Conservation (phyloP, 2,113 vertebrate genomes). For the Carassius gibelio region DNA sequence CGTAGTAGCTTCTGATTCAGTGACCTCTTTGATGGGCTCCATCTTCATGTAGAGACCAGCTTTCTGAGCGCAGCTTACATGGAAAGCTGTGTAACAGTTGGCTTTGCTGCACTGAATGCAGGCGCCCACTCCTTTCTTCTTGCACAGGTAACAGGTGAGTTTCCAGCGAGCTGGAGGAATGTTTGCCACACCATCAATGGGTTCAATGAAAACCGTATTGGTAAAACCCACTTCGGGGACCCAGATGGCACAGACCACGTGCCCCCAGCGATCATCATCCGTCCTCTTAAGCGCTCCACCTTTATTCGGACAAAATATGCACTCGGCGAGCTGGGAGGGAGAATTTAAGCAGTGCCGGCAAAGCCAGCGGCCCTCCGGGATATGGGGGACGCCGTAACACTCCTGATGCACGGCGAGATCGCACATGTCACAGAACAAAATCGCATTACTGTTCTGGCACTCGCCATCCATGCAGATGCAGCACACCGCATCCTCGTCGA, state of each 20-base stretch:
- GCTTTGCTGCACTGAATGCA: constrained; percentile 98
- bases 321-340: constrained; percentile 84
- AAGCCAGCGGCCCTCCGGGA: constrained; percentile 97
- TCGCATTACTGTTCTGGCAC: constrained; percentile 97
- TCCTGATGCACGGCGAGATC: constrained; percentile 98
- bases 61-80: constrained; percentile 95
- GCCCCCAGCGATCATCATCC: constrained; percentile 96
- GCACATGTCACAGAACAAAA: constrained; percentile 96
- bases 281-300: constrained; percentile 98
- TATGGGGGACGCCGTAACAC: constrained; percentile 97
- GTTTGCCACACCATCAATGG: constrained; percentile 95
- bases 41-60: constrained; percentile 96
- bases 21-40: constrained; percentile 89
- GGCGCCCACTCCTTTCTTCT: constrained; percentile 92
- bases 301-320: constrained; percentile 95
- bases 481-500: constrained; percentile 97
- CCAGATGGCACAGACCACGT: constrained; percentile 96
- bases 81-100: constrained; percentile 97
- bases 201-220: constrained; percentile 96
- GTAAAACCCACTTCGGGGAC: constrained; percentile 98
- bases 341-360: constrained; percentile 94
- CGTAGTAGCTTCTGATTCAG: constrained; percentile 69
- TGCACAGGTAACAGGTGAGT: constrained; percentile 97
- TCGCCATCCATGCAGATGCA: constrained; percentile 99
- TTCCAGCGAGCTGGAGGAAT: constrained; percentile 97